A percentile compares a stretch with the other conserved stretches of the same genome.
phyloP scores from a whole-genome alignment of 1,140 invertebrate species.

The Pseudoatta argentina region DNA sequence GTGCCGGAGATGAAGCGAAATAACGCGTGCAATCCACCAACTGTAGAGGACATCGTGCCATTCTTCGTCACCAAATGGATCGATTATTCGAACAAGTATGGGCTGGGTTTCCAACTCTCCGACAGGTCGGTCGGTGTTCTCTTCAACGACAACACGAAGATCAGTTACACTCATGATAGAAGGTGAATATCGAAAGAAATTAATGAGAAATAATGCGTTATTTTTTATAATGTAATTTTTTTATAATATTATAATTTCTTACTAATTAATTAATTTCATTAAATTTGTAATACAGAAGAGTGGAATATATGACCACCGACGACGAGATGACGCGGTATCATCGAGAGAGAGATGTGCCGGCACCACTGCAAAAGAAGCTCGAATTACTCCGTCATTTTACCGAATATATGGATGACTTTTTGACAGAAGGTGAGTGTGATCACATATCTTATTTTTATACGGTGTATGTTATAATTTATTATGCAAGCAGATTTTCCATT shows the following conservation, averaged over 20 bases:
- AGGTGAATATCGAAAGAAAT: slow-evolving; percentile 84
- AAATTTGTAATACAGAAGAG: slow-evolving; percentile 88
- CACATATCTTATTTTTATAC: background rate
- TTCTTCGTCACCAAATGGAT: slow-evolving; percentile 92
- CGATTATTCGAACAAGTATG: slow-evolving; percentile 92
- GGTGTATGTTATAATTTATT: background rate
- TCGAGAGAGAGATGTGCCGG: slow-evolving; percentile 93
- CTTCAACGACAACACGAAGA: slow-evolving; percentile 90
- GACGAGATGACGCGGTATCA: slow-evolving; percentile 94
- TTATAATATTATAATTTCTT: background rate
- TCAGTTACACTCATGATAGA: slow-evolving; percentile 88
- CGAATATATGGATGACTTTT: slow-evolving; percentile 98
- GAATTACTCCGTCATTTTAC: slow-evolving; percentile 98
- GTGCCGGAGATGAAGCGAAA: slow-evolving; percentile 73
- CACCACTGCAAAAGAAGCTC: slow-evolving; percentile 96
- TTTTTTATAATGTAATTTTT: background rate
- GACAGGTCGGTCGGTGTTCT: slow-evolving; percentile 90
- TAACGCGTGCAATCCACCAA: slow-evolving; percentile 82
- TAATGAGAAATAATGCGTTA: background rate
- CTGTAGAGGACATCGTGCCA: slow-evolving; percentile 86
- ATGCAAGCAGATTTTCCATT: background rate
- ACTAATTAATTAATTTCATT: background rate
- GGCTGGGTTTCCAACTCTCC: slow-evolving; percentile 91
- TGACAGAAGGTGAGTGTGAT: slow-evolving; percentile 91
- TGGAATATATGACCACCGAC: slow-evolving; percentile 97